phyloP scores from a whole-genome alignment of 2,113 vertebrate species.

The Paraplagusia blochii region DNA sequence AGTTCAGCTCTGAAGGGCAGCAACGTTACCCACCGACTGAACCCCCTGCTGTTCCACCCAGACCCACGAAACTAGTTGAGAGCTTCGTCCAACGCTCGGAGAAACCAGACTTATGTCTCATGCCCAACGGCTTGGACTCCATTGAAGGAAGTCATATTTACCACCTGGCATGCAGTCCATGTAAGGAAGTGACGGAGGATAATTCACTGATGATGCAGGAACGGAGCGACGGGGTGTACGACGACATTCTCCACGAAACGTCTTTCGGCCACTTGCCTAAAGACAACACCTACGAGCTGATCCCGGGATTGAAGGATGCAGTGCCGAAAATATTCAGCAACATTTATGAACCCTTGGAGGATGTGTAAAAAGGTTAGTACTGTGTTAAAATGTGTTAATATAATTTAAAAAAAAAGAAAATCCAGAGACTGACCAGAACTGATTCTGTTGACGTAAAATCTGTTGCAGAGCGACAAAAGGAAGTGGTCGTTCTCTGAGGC shows the following conservation, averaged over 20 bases:
- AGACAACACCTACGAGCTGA: constrained; percentile 64
- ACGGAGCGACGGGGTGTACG: constrained; percentile 46
- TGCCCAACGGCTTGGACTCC: constrained; percentile 38
- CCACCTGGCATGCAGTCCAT: constrained; percentile 53
- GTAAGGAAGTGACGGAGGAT: neutral
- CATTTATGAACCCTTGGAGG: constrained; percentile 61
- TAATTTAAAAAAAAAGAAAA: neutral
- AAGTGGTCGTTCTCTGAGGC: constrained; percentile 75
- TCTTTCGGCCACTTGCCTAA: neutral
- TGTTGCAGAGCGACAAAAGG: constrained; percentile 78
- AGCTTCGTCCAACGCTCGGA: constrained; percentile 1
- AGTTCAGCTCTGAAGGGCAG: constrained; percentile 25
- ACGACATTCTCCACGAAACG: constrained; percentile 53
- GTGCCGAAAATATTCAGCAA: constrained; percentile 21
- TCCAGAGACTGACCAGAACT: neutral
- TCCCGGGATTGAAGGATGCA: constrained; percentile 39
- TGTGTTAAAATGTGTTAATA: neutral
- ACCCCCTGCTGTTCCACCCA: constrained; percentile 36
- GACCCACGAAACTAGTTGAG: constrained; percentile 37
- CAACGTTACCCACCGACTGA: constrained; percentile 32
- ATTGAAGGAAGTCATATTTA: constrained; percentile 45
- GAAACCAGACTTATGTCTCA: constrained; percentile 9
- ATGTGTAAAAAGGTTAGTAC: constrained; percentile 69
- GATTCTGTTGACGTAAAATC: neutral
- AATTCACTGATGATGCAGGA: neutral